Percentiles rank a stretch among this genome's conserved stretches.
Evolutionary conservation across 2,113 vertebrate species (phyloP).

Genomic region (Erythrolamprus reginae): DNA sequence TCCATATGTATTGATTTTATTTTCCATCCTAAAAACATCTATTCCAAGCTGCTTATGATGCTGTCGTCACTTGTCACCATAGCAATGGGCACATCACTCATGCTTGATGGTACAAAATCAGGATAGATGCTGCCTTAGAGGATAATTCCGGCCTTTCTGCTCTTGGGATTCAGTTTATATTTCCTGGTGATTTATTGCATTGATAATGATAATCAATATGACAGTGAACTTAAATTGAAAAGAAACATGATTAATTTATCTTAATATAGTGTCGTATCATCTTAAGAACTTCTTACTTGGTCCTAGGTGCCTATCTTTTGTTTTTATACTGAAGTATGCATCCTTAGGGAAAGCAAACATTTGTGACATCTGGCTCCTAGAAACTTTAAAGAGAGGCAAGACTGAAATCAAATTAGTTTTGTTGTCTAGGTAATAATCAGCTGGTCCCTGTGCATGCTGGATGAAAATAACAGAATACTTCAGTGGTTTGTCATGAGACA

Average conservation of each 20-base stretch:
- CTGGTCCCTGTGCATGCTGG: slow-evolving; percentile 6
- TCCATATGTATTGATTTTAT: not conserved
- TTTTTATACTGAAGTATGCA: slow-evolving; percentile 21
- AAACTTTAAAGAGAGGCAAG: slow-evolving; percentile 6
- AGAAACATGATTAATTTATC: not conserved
- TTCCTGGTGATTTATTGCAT: not conserved
- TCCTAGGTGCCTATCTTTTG: slow-evolving; percentile 4
- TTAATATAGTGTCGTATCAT: not conserved
- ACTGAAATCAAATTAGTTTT: slow-evolving; percentile 19
- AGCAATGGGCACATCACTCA: not conserved
- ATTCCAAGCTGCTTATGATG: not conserved
- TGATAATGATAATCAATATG: not conserved
- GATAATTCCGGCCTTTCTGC: not conserved
- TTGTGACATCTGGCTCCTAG: slow-evolving; percentile 24
- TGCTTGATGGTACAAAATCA: not conserved
- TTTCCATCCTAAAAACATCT: not conserved
- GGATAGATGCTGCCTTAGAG: not conserved
- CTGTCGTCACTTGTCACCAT: not conserved
- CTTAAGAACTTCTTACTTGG: slow-evolving; percentile 22
- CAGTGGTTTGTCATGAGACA: slow-evolving; percentile 7
- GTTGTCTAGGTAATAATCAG: slow-evolving; percentile 33
- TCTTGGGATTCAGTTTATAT: slow-evolving; percentile 7
- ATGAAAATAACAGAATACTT: slow-evolving; percentile 38
- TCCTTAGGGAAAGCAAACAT: slow-evolving; percentile 13
- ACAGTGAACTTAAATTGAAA: not conserved